phyloP scores from a whole-genome alignment of 2,888 invertebrate genomes.

The Thymelicus lineola region DNA sequence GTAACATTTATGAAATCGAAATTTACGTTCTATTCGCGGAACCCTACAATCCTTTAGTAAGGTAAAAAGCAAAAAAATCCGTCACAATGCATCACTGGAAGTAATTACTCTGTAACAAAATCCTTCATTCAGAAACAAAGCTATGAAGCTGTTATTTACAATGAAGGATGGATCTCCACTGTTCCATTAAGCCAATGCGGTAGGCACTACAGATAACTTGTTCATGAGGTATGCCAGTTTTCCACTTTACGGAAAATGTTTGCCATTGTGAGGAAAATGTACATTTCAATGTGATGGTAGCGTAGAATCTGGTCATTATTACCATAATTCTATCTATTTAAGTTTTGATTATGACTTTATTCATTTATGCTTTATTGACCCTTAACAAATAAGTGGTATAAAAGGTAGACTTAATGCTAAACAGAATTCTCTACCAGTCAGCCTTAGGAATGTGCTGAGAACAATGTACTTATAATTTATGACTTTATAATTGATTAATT shows the following conservation, averaged over 20 bases:
- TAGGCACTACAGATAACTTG: background rate
- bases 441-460: too few relatives aligned
- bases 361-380: too few relatives aligned
- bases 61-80: background rate
- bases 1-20: too few relatives aligned
- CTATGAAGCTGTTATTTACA: background rate
- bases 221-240: background rate
- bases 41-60: background rate
- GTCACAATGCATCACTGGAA: background rate
- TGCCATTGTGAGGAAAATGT: background rate
- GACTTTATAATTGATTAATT: too few relatives aligned
- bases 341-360: too few relatives aligned
- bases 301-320: background rate
- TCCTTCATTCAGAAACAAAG: constrained; percentile 3
- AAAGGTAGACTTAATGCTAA: too few relatives aligned
- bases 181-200: background rate
- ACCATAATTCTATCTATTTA: too few relatives aligned
- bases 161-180: background rate
- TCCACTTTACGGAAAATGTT: background rate
- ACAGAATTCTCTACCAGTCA: too few relatives aligned
- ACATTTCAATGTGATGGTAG: too few relatives aligned
- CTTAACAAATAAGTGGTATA: too few relatives aligned
- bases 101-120: background rate
- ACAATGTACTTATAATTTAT: too few relatives aligned
- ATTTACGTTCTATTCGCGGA: too few relatives aligned